Conservation (phyloP, 2,888 invertebrate species). For the Sphaerophoria taeniata region DNA sequence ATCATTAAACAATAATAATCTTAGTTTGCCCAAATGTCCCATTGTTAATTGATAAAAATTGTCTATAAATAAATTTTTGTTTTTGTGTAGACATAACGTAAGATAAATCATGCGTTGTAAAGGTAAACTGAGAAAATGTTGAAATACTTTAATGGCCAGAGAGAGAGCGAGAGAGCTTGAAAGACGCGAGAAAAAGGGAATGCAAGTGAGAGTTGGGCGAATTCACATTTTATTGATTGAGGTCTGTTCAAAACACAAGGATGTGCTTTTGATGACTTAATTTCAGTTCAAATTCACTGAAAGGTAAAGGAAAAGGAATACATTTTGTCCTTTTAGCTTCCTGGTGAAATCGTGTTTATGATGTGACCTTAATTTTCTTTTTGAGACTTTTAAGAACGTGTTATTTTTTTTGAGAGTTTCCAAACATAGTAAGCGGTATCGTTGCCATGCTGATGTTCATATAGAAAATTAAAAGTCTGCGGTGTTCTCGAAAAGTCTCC, state of each 20-base stretch:
- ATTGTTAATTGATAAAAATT: constrained; percentile 32
- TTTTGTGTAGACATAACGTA: neutral
- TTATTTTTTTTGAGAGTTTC: too few relatives aligned
- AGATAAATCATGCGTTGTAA: constrained; percentile 7
- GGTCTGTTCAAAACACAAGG: neutral
- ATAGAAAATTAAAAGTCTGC: too few relatives aligned
- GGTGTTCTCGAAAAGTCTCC: too few relatives aligned
- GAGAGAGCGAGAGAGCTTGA: neutral
- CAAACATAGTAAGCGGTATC: too few relatives aligned
- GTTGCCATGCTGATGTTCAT: too few relatives aligned
- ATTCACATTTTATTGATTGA: too few relatives aligned
- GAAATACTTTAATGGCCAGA: neutral
- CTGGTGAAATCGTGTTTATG: too few relatives aligned
- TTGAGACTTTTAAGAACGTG: too few relatives aligned
- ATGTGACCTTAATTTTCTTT: too few relatives aligned
- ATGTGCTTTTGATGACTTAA: constrained; percentile 16
- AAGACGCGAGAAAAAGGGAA: neutral
- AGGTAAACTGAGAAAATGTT: neutral
- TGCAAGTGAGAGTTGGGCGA: neutral
- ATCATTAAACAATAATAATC: neutral
- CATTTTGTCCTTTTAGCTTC: too few relatives aligned
- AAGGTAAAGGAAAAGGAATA: too few relatives aligned
- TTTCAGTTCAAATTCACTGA: too few relatives aligned
- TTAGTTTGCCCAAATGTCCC: constrained; percentile 1
- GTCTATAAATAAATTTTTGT: constrained; percentile 21